These are phyloP conservation scores for Cheilosia impressa DNA, from an alignment of 2,888 invertebrate genomes.

Conservation along the genomic window DNA sequence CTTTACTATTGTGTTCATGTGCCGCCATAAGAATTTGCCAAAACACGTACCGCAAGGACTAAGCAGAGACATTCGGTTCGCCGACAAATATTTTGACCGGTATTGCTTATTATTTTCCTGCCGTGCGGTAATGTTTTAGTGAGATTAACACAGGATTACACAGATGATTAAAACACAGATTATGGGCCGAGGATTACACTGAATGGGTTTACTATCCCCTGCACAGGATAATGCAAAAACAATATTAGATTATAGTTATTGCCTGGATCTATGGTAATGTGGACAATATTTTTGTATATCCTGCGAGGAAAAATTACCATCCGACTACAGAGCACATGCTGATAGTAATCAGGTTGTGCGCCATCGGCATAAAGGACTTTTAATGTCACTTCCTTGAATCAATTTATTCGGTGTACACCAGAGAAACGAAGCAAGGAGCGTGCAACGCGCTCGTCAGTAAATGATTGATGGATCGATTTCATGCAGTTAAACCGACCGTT, in stretches of 20 bases:
- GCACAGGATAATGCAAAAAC: conserved; percentile 37
- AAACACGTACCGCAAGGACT: conserved; percentile 40
- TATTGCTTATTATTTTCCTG: not conserved
- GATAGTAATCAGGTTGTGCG: not conserved
- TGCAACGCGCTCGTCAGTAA: conserved; percentile 36
- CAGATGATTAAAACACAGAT: conserved; percentile 70
- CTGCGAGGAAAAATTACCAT: conserved; percentile 6
- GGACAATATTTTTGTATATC: conserved; percentile 11
- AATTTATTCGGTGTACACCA: conserved; percentile 34
- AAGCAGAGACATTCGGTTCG: conserved; percentile 28
- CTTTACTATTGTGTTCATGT: conserved; percentile 16
- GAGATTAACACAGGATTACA: conserved; percentile 63
- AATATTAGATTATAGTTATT: conserved; percentile 20
- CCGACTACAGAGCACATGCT: not conserved
- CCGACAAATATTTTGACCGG: conserved; percentile 63
- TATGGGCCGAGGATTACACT: conserved; percentile 33
- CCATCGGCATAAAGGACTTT: conserved; percentile 13
- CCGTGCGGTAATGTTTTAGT: conserved; percentile 59
- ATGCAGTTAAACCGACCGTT: conserved; percentile 56
- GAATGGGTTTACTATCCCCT: not conserved
- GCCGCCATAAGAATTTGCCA: conserved; percentile 44
- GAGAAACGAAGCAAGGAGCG: conserved; percentile 7
- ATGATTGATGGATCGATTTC: conserved; percentile 72
- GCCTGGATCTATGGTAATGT: conserved; percentile 7
- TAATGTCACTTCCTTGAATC: conserved; percentile 52